Evolutionary conservation across 2,113 vertebrate genomes (phyloP), one percentile per base, ranked within the genome.

Genomic region (Tapirus terrestris): DNA sequence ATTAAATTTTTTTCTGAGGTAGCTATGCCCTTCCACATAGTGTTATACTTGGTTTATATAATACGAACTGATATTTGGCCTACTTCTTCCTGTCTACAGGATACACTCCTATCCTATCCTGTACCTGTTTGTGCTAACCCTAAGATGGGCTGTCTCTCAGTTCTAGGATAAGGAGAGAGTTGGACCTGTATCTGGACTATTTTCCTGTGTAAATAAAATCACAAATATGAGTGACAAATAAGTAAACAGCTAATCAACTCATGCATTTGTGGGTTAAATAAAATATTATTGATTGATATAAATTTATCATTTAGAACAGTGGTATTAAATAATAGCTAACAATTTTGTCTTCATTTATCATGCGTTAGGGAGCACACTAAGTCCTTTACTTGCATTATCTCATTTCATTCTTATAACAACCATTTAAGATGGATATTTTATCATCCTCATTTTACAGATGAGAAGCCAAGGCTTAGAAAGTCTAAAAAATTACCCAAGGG

Each of bases 141-240:
- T 17, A 61, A 14, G 33, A 31, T 53, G 6, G 60, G 3, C 14
- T 33, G 18, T 63, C 17, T 63, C 23, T 39, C 17, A 58, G 29
- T 61, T 72, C 45, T 63, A 85, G 33, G 27, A 58, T 21, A 60
- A 89, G 56, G 29, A 58, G 39, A 73, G 43, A 29, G 8, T 5
- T 3, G 13, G 43, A 33, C 18, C 48, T 81, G 39, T 43, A 25
- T 7, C 39, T 81, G 39, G 13, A 86, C 8, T 27, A 31, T 36
- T 80, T 92, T 76, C n/a, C 20, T 79, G 27, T 73, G 29, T 79
- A 65, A 79, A 80, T 75, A 51, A 94, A 92, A 84, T 87, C 56
- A 89, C 31, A 75, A 63, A 36, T 58, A 6, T 14, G 33, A 39
- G 20, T 80, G 63, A 79, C 53, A 82, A 56, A 20, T 36, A 45